A percentile compares a stretch with the other conserved stretches of the same genome.
phyloP scores from a whole-genome alignment of 2,888 invertebrate genomes.

The Gryllus longicercus region DNA sequence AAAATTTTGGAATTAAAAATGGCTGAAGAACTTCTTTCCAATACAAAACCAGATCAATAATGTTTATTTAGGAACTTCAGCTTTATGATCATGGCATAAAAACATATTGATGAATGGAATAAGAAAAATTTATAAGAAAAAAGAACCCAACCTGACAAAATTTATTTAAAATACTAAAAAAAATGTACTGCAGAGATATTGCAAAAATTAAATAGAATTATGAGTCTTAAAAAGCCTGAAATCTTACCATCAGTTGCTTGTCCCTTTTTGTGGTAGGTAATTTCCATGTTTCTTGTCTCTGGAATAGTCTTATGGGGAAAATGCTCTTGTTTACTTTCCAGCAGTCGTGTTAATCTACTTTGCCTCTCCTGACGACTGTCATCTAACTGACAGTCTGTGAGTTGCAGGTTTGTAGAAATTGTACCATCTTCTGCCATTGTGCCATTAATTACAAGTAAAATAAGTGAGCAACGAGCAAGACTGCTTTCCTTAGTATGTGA shows the following conservation, averaged over 20 bases:
- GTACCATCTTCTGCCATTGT: neutral
- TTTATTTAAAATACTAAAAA: too few species aligned
- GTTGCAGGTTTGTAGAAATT: neutral
- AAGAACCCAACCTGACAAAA: too few species aligned
- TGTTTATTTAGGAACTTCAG: too few species aligned
- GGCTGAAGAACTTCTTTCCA: too few species aligned
- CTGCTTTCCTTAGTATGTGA: neutral
- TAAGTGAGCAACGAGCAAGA: neutral
- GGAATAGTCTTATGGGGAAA: neutral
- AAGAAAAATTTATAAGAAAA: too few species aligned
- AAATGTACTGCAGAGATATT: too few species aligned
- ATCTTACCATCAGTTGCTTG: neutral
- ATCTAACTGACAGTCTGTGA: neutral
- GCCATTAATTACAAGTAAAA: neutral
- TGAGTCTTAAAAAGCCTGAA: too few species aligned
- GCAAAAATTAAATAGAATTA: too few species aligned
- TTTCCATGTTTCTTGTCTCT: conserved; percentile 2
- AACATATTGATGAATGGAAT: too few species aligned
- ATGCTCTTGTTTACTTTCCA: neutral
- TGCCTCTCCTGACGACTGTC: neutral
- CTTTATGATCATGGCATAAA: too few species aligned
- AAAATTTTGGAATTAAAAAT: too few species aligned
- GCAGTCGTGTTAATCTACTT: neutral
- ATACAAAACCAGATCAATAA: too few species aligned
- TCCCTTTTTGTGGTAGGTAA: neutral